A percentile compares a stretch with the other conserved stretches of the same genome.
Conservation (phyloP, 1,140 invertebrate genomes). For the Cotesia typhae region DNA sequence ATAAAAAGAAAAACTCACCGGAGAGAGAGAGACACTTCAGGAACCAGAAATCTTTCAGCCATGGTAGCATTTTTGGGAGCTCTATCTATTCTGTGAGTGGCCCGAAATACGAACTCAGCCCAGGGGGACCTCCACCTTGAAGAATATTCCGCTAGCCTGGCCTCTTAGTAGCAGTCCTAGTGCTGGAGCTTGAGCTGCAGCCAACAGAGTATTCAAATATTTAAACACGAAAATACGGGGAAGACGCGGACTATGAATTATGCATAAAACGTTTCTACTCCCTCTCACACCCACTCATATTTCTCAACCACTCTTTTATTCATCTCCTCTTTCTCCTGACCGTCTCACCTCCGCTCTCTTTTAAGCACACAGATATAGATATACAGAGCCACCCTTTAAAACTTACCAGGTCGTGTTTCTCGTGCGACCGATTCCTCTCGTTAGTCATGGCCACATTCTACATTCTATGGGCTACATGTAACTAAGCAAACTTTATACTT, state of each 20-base stretch:
- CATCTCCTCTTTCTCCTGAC: slow-evolving; percentile 36
- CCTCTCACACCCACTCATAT: slow-evolving; percentile 16
- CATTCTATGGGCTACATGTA: too few relatives aligned
- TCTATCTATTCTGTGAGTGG: not conserved
- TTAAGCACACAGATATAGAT: slow-evolving; percentile 32
- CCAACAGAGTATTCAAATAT: slow-evolving; percentile 63
- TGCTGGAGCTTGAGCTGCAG: slow-evolving; percentile 35
- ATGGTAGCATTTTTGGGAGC: not conserved
- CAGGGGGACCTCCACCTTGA: slow-evolving; percentile 12
- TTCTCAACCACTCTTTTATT: slow-evolving; percentile 15
- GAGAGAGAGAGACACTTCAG: too few relatives aligned
- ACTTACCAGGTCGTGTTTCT: slow-evolving; percentile 13
- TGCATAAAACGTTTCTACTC: slow-evolving; percentile 55
- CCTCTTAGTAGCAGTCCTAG: slow-evolving; percentile 29
- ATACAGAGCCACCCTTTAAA: too few relatives aligned
- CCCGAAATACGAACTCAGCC: not conserved
- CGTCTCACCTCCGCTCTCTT: slow-evolving; percentile 19
- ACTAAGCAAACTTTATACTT: too few relatives aligned
- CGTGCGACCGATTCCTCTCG: slow-evolving; percentile 1
- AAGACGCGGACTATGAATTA: slow-evolving; percentile 58
- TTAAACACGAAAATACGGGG: slow-evolving; percentile 63
- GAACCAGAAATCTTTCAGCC: too few relatives aligned
- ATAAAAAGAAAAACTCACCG: too few relatives aligned
- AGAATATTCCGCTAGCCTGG: slow-evolving; percentile 53
- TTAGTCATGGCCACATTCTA: too few relatives aligned